Evolutionary conservation across 1,140 invertebrate genomes (phyloP).

Genomic region (Brachionus angularis): DNA sequence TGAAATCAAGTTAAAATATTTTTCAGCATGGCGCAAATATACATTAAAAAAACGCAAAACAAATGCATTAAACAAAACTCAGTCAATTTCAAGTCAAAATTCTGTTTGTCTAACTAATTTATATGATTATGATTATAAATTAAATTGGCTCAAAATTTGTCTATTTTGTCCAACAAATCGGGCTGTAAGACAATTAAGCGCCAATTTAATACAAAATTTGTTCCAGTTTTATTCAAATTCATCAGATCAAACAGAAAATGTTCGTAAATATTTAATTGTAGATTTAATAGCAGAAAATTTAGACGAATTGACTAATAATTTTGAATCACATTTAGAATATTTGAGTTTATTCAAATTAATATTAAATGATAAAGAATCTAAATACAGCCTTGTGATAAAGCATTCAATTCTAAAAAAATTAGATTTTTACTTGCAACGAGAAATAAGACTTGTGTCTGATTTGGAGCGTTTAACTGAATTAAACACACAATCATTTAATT

Average conservation of each 20-base stretch:
- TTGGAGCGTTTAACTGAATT: slow-evolving; percentile 65
- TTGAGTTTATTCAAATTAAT: background rate
- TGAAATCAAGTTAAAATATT: background rate
- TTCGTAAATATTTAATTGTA: slow-evolving; percentile 61
- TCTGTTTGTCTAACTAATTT: too few species aligned
- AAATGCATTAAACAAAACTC: too few species aligned
- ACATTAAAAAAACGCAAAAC: too few species aligned
- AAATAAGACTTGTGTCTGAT: slow-evolving; percentile 77
- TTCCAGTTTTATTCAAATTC: background rate
- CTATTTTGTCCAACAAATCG: slow-evolving; percentile 2
- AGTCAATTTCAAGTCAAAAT: too few species aligned
- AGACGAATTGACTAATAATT: background rate
- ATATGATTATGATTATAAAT: background rate
- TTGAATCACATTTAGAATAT: slow-evolving; percentile 6
- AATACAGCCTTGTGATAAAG: slow-evolving; percentile 73
- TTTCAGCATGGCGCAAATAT: background rate
- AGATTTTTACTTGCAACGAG: slow-evolving; percentile 75
- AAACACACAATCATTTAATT: background rate
- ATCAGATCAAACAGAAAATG: background rate
- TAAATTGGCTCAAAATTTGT: slow-evolving; percentile 24
- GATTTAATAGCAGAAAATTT: slow-evolving; percentile 70
- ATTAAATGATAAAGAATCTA: slow-evolving; percentile 54
- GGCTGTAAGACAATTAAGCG: background rate
- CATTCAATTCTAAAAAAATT: slow-evolving; percentile 74
- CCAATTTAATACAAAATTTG: slow-evolving; percentile 14